These are phyloP conservation scores for Dendrolimus punctatus DNA, from an alignment of 1,140 invertebrate genomes.

Conservation along the genomic window DNA sequence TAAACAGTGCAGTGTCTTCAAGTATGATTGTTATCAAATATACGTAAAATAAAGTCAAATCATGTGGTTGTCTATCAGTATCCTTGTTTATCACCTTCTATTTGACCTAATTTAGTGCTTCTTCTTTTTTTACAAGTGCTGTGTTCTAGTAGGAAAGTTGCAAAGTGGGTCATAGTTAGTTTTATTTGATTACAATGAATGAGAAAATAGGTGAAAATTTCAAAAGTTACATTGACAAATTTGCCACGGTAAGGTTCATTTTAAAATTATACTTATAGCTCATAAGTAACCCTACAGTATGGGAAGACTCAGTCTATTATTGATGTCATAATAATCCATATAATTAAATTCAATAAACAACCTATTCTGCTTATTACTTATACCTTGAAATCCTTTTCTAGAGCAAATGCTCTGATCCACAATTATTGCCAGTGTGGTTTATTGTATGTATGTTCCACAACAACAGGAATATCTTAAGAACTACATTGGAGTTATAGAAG, in stretches of 20 bases:
- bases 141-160: slow-evolving; percentile 18
- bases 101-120: slow-evolving; percentile 20
- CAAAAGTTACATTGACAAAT: slow-evolving; percentile 62
- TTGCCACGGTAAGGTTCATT: slow-evolving; percentile 37
- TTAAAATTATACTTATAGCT: neutral
- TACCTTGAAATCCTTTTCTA: too few species aligned
- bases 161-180: slow-evolving; percentile 48
- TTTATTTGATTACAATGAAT: slow-evolving; percentile 56
- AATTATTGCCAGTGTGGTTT: too few species aligned
- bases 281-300: too few species aligned
- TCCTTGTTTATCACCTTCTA: slow-evolving; percentile 22
- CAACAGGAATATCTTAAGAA: too few species aligned
- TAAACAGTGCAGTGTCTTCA: slow-evolving; percentile 31
- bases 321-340: too few species aligned
- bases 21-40: slow-evolving; percentile 58
- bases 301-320: too few species aligned
- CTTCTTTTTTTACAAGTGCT: slow-evolving; percentile 11
- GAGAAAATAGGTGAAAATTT: slow-evolving; percentile 63
- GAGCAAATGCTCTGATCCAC: too few species aligned
- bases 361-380: too few species aligned
- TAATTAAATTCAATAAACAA: too few species aligned
- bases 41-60: slow-evolving; percentile 40
- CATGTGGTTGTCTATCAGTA: slow-evolving; percentile 45
- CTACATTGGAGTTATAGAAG: too few species aligned
- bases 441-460: too few species aligned